Evolutionary conservation across 2,888 invertebrate genomes (phyloP).

Genomic region (Sarcophaga rosellei): DNA sequence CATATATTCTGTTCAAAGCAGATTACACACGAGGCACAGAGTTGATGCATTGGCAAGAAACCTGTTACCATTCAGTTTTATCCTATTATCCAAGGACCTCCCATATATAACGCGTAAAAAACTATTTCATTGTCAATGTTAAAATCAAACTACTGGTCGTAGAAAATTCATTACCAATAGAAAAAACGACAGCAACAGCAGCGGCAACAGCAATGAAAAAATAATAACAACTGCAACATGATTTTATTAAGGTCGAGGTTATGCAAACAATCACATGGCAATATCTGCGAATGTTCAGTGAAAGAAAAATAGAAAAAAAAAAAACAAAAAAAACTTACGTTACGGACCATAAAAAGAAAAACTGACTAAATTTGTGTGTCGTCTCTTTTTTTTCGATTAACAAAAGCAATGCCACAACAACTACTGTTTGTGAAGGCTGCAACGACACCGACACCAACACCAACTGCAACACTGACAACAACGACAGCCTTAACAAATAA

Average conservation of each 20-base stretch:
- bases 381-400: constrained; percentile 30
- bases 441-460: constrained; percentile 22
- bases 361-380: constrained; percentile 57
- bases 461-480: constrained; percentile 6
- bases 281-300: constrained; percentile 64
- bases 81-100: too few species aligned
- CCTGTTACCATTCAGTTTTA: constrained; percentile 9
- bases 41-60: neutral
- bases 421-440: constrained; percentile 53
- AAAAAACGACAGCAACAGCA: constrained; percentile 7
- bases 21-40: too few species aligned
- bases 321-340: constrained; percentile 71
- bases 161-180: constrained; percentile 25
- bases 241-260: constrained; percentile 80
- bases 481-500: constrained; percentile 60
- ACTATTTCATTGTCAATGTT: constrained; percentile 58
- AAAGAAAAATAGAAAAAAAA: constrained; percentile 31
- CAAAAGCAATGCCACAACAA: constrained; percentile 16
- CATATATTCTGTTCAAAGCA: too few species aligned
- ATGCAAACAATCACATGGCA: constrained; percentile 76
- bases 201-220: constrained; percentile 45
- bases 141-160: constrained; percentile 36
- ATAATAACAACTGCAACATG: constrained; percentile 66
- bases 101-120: neutral
- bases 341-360: constrained; percentile 62